These are phyloP conservation scores for Adrianichthys oophorus DNA, from an alignment of 2,797 vertebrate genomes.

Conservation along the genomic window DNA sequence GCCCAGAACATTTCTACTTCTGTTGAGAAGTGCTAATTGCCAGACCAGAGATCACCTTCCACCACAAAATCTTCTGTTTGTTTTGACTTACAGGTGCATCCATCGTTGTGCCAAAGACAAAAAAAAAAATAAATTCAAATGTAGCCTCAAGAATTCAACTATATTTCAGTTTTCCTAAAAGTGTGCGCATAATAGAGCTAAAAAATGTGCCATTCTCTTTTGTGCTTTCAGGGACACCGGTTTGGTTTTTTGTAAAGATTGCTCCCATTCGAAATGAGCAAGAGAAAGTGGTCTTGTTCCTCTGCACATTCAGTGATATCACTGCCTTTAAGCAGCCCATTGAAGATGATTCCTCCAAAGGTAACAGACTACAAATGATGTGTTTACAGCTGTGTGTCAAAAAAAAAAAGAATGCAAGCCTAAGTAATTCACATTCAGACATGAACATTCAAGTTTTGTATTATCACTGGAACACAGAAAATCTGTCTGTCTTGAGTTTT, in stretches of 20 bases:
- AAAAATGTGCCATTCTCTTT: constrained; percentile 18
- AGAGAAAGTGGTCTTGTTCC: constrained; percentile 97
- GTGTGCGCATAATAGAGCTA: too few relatives aligned
- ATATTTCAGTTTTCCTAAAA: too few relatives aligned
- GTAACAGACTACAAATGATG: constrained; percentile 71
- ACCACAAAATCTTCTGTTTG: constrained; percentile 30
- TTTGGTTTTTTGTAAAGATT: constrained; percentile 99
- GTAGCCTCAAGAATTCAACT: too few relatives aligned
- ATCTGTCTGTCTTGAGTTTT: constrained; percentile 11
- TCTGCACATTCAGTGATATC: constrained; percentile 98
- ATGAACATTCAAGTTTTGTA: neutral
- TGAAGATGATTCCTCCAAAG: constrained; percentile 96
- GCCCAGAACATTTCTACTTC: constrained; percentile 49
- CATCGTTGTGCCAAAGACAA: constrained; percentile 24
- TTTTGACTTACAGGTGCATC: constrained; percentile 30
- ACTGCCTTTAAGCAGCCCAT: constrained; percentile 99
- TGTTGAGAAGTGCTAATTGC: constrained; percentile 57
- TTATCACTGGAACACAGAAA: constrained; percentile 8
- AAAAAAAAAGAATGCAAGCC: neutral
- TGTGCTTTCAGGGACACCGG: constrained; percentile 87
- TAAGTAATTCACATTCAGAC: neutral
- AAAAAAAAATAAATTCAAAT: constrained; percentile 10
- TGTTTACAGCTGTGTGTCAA: constrained; percentile 2
- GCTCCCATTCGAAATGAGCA: constrained; percentile 97
- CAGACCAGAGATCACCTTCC: constrained; percentile 32